Percentiles rank a stretch among this genome's conserved stretches.
Conservation (phyloP, 2,888 invertebrate species). For the Diogma glabrata region DNA sequence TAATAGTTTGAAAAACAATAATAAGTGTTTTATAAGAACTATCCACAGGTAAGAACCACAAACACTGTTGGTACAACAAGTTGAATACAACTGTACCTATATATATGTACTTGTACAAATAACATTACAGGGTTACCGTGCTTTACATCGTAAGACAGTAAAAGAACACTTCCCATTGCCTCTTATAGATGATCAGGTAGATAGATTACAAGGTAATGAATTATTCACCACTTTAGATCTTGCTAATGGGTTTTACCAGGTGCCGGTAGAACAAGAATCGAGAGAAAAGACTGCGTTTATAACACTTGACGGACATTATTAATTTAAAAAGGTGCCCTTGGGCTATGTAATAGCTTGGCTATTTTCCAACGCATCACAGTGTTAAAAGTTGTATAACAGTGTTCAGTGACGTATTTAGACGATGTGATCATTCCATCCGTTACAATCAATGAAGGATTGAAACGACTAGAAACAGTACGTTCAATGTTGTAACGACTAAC, state of each 20-base stretch:
- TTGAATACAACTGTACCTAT: no score
- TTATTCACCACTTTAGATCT: conserved; percentile 20
- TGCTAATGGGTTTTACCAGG: conserved; percentile 20
- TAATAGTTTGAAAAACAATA: no score
- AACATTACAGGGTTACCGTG: background rate
- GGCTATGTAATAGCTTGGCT: conserved; percentile 17
- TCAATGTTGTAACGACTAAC: no score
- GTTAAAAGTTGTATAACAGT: no score
- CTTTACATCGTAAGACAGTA: background rate
- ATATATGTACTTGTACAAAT: no score
- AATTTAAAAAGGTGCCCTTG: conserved; percentile 9
- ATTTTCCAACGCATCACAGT: conserved; percentile 12
- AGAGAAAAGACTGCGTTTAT: conserved; percentile 21
- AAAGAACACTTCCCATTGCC: background rate
- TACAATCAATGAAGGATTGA: conserved; percentile 16
- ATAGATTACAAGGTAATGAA: conserved; percentile 15
- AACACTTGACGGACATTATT: conserved; percentile 20
- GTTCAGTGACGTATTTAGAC: conserved; percentile 21
- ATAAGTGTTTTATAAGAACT: no score
- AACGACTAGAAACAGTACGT: background rate
- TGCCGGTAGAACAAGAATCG: conserved; percentile 20
- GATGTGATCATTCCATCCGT: conserved; percentile 16
- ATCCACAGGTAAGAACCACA: no score
- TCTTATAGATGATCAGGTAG: conserved; percentile 2
- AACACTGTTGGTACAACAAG: no score